phyloP scores from a whole-genome alignment of 2,888 invertebrate species.

The Spisula solida region DNA sequence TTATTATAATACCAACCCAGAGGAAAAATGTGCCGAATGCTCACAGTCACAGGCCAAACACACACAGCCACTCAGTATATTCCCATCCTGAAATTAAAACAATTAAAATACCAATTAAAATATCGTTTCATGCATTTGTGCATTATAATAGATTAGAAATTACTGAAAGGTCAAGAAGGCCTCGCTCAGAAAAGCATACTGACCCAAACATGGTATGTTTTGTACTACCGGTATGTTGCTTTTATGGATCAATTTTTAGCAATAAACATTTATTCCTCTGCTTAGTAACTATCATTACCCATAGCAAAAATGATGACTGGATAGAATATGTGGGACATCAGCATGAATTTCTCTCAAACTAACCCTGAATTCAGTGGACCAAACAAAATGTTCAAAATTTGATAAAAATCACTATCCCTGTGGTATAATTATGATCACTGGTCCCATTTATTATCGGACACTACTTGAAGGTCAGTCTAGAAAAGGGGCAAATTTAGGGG shows the following conservation, averaged over 20 bases:
- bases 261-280: background rate
- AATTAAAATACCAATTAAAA: background rate
- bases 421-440: constrained; percentile 47
- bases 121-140: background rate
- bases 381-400: constrained; percentile 26
- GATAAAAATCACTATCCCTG: constrained; percentile 41
- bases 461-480: constrained; percentile 43
- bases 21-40: background rate
- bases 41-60: background rate
- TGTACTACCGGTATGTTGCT: no score
- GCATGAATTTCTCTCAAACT: constrained; percentile 2
- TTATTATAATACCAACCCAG: background rate
- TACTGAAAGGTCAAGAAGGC: no score
- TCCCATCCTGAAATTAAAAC: background rate
- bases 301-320: background rate
- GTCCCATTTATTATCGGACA: constrained; percentile 39
- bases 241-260: background rate
- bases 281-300: background rate
- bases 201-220: no score
- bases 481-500: constrained; percentile 46
- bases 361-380: background rate
- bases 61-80: background rate
- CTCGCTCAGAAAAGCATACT: no score
- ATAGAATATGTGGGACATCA: background rate
- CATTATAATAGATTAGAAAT: no score